Base-by-base conservation (phyloP, 1,140 invertebrate genomes). In the Ceratitis capitata region DNA sequence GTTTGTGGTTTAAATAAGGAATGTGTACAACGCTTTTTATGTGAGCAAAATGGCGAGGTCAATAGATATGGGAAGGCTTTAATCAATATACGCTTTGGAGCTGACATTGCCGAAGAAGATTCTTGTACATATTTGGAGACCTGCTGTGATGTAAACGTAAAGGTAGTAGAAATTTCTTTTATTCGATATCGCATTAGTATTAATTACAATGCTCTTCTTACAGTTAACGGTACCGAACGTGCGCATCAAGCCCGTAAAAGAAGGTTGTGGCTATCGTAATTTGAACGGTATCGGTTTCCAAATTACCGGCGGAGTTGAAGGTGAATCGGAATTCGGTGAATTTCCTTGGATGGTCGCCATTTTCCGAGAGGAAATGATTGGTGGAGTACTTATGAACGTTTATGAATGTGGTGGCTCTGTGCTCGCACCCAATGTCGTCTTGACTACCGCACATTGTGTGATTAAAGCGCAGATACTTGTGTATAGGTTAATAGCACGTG, bases 311-410 rank as follows among this genome's bases (percentile, higher is more conserved):
- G 93, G 94, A 45, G 92, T 88, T 0, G 92, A 95, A 47, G 93
- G 94, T 29, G 96, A 96, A 87, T 84, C 89, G 0, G 49, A 85
- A 19, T 94, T 93, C 51, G 93, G 92, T 1, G 84, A 92, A 90
- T 97, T 96, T 90, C 96, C 96, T 0, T 97, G 96, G 96, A 96
- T 96, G 96, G 94, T 96, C 0, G 96, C 96, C 0, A 92, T 97
- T 47, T 92, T 97, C 14, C 94, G 95, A 87, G 88, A 89, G 4
- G 91, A 95, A 14, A 93, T 93, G 12, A 92, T 92, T 1, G 91
- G 92, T 3, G 88, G 92, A 0, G 91, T 93, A 86, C 93, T 93
- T 86, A 89, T 95, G 93, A 89, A 88, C 85, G 23, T 92, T 86
- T 93, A 95, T 86, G 92, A 95, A 23, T 96, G 95, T 87, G 95